These are phyloP conservation scores for Tachina lurida DNA, from an alignment of 2,888 invertebrate species.

Conservation along the genomic window DNA sequence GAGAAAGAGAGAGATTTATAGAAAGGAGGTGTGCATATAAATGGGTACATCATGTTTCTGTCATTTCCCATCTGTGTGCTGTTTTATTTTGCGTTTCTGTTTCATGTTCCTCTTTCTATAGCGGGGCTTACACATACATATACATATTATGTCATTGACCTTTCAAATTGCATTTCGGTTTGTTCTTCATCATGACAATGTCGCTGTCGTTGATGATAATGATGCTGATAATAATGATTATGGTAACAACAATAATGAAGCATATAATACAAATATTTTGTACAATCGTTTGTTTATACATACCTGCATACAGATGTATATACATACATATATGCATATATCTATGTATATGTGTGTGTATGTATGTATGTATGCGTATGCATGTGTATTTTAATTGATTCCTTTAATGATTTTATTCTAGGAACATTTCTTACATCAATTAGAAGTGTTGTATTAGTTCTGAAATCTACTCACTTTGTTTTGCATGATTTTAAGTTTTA, in stretches of 20 bases:
- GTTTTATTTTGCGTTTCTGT: slow-evolving; percentile 28
- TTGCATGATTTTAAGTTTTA: too few species aligned
- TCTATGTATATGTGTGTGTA: too few species aligned
- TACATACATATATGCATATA: background rate
- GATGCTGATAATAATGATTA: slow-evolving; percentile 21
- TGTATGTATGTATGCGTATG: too few species aligned
- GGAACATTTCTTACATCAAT: too few species aligned
- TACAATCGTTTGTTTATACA: background rate
- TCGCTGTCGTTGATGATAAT: slow-evolving; percentile 37
- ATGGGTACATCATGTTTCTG: slow-evolving; percentile 11
- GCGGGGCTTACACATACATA: slow-evolving; percentile 58
- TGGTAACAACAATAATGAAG: slow-evolving; percentile 38
- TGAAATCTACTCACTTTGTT: too few species aligned
- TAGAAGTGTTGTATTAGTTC: too few species aligned
- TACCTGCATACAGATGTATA: background rate
- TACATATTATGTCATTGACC: slow-evolving; percentile 73
- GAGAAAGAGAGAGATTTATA: background rate
- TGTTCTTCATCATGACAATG: slow-evolving; percentile 48
- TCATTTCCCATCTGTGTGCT: slow-evolving; percentile 34
- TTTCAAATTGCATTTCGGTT: slow-evolving; percentile 73
- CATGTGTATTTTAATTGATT: too few species aligned
- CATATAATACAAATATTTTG: slow-evolving; percentile 8
- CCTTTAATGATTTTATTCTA: too few species aligned
- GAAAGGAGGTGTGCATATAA: slow-evolving; percentile 11
- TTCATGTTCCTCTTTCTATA: slow-evolving; percentile 66